Percentiles rank a stretch among this genome's conserved stretches.
Conservation (phyloP, 2,113 vertebrate species). For the Osmerus eperlanus region DNA sequence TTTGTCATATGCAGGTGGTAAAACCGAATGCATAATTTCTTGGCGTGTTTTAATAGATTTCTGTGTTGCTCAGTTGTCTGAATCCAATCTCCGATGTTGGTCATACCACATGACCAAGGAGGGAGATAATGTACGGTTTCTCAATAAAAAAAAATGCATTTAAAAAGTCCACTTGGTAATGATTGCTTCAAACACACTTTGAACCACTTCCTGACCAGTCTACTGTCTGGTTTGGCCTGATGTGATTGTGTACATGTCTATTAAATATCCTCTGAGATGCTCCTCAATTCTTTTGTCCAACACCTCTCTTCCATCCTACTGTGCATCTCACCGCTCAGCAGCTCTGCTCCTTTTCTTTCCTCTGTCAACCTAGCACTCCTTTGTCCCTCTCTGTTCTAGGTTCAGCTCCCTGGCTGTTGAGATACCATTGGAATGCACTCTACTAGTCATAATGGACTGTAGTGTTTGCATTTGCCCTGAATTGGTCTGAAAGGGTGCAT, state of each 20-base stretch:
- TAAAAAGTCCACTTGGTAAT: too few species aligned
- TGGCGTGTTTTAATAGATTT: too few species aligned
- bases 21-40: too few species aligned
- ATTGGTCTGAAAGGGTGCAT: conserved; percentile 63
- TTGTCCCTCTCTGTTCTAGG: conserved; percentile 50
- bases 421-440: conserved; percentile 62
- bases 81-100: too few species aligned
- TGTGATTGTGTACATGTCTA: not conserved
- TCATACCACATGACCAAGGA: too few species aligned
- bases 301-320: conserved; percentile 27
- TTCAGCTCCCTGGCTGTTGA: conserved; percentile 50
- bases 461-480: conserved; percentile 69
- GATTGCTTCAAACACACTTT: too few species aligned
- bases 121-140: too few species aligned
- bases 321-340: conserved; percentile 31
- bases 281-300: not conserved
- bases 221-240: too few species aligned
- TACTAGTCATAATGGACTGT: conserved; percentile 59
- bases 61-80: too few species aligned
- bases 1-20: not conserved
- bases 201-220: too few species aligned
- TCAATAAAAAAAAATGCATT: too few species aligned
- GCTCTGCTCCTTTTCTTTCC: conserved; percentile 35
- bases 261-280: conserved; percentile 5
- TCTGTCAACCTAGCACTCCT: conserved; percentile 31